Conservation (phyloP, 1,140 invertebrate species). For the Caerostris extrusa region DNA sequence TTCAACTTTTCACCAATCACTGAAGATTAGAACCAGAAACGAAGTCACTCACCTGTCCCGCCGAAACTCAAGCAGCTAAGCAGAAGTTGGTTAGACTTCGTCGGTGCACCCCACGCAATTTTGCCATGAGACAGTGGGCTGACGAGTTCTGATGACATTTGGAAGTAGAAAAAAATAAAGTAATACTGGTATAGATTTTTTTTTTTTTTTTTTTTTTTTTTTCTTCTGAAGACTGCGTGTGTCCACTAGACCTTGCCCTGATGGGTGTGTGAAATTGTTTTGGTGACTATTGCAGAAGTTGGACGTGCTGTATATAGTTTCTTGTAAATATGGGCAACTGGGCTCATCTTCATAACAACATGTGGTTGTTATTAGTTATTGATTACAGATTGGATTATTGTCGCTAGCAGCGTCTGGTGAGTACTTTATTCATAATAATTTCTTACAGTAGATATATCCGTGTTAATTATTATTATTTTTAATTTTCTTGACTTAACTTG, state of each 20-base stretch:
- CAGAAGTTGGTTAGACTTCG: constrained; percentile 39
- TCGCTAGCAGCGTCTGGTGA: constrained; percentile 41
- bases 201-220: not conserved
- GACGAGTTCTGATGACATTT: constrained; percentile 25
- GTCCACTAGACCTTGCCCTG: not conserved
- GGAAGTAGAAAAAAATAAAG: constrained; percentile 36
- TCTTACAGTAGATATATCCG: no score
- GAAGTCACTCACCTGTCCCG: constrained; percentile 70
- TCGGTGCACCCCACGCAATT: constrained; percentile 19
- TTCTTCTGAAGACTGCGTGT: no score
- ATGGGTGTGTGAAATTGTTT: constrained; percentile 64
- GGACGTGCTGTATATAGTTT: constrained; percentile 57
- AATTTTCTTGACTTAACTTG: no score
- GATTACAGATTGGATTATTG: constrained; percentile 73
- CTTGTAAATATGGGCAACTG: constrained; percentile 64
- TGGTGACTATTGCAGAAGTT: constrained; percentile 46
- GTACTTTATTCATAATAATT: not conserved
- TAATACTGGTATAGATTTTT: not conserved
- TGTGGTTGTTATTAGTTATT: constrained; percentile 63
- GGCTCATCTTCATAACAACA: not conserved
- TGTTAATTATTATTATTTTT: no score
- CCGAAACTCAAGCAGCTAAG: not conserved
- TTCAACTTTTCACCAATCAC: constrained; percentile 45
- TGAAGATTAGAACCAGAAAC: constrained; percentile 30
- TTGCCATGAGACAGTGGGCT: constrained; percentile 48